phyloP scores from a whole-genome alignment of 2,113 vertebrate species.

The Tretioscincus oriximinensis region DNA sequence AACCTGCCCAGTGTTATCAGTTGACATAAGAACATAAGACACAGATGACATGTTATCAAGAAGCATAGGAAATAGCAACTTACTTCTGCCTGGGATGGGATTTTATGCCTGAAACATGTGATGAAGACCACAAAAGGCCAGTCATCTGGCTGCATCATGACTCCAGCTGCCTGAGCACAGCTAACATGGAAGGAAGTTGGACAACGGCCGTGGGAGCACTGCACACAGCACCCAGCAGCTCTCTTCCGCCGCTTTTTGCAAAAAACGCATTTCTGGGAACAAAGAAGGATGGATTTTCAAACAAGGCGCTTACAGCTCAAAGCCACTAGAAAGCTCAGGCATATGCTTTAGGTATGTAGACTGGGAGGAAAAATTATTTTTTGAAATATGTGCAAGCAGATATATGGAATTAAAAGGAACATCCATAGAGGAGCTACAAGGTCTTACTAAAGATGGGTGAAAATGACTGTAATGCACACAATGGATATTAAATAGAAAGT shows the following conservation, averaged over 20 bases:
- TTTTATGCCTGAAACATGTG: conserved; percentile 94
- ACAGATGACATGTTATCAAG: not conserved
- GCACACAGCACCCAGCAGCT: conserved; percentile 90
- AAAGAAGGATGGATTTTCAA: not conserved
- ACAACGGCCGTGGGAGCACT: conserved; percentile 96
- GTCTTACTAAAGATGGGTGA: no score
- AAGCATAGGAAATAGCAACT: conserved; percentile 8
- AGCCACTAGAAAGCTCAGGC: not conserved
- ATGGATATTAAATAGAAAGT: no score
- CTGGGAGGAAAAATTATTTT: no score
- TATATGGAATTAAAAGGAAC: no score
- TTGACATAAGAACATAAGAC: no score
- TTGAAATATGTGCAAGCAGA: no score
- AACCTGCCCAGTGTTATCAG: not conserved
- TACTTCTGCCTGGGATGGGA: conserved; percentile 88
- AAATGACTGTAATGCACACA: no score
- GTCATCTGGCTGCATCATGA: conserved; percentile 96
- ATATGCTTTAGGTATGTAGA: no score
- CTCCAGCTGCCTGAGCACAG: conserved; percentile 93
- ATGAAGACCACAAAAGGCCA: conserved; percentile 98
- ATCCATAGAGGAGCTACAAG: no score
- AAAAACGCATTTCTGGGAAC: conserved; percentile 91
- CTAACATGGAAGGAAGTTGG: conserved; percentile 96
- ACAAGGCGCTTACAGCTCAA: not conserved
- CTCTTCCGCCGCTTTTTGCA: conserved; percentile 97